Evolutionary conservation across 1,140 invertebrate genomes (phyloP), one percentile per base, ranked within the genome.

Genomic region (Nasonia giraulti): DNA sequence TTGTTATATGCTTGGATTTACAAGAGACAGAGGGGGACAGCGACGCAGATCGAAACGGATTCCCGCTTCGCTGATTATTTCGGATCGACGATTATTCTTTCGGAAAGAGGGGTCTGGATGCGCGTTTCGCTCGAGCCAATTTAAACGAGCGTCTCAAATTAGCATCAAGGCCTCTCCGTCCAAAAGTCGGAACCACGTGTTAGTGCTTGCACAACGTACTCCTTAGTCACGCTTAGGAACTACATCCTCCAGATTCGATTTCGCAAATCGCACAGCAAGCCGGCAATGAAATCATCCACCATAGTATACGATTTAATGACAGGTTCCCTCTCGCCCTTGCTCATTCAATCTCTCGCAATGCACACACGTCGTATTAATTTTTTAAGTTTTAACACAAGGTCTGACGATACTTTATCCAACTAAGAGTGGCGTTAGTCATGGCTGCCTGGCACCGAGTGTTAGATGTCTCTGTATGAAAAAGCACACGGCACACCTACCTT

Each of bases 1-100:
- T 44, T 74, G 80, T 81, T 81, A 74, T 81, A 74, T 74, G 7
- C 33, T 66, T 80, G 27, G 20, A 71, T 68, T 27, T 79, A n/a
- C 2, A 44, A 7, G 40, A 44, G 40, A 44, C 40, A 44, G 40
- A 11, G 40, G 6, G 62, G 79, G 11, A 68, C 68, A 80, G 66
- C 66, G n/a, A 69, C 68, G 23, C 10, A 31, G 47, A 8, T 62
- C 76, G 14, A n/a, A n/a, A n/a, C n/a, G n/a, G n/a, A n/a, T n/a
- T n/a, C n/a, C n/a, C n/a, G n/a, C n/a, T n/a, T n/a, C n/a, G n/a
- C n/a, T n/a, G n/a, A n/a, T n/a, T n/a, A n/a, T n/a, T n/a, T n/a
- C n/a, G n/a, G n/a, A n/a, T n/a, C n/a, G n/a, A n/a, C n/a, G n/a
- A n/a, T n/a, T n/a, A n/a, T n/a, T n/a, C n/a, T n/a, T n/a, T n/a